A percentile compares a stretch with the other conserved stretches of the same genome.
phyloP scores from a whole-genome alignment of 2,888 invertebrate genomes.

The Melinopterus prodromus region DNA sequence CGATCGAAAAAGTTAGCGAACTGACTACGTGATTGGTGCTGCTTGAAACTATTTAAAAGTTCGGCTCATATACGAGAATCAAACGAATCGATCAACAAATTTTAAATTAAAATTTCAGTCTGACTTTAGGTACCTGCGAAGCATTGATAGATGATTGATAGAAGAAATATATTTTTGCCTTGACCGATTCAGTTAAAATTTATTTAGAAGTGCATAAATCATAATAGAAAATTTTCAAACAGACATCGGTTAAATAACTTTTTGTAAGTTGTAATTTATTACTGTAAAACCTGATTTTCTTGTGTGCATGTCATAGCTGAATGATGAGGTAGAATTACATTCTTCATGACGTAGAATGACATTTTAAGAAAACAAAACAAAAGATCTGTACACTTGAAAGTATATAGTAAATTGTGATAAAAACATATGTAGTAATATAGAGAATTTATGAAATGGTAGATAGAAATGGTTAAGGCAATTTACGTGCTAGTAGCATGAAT shows the following conservation, averaged over 20 bases:
- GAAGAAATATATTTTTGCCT: background rate
- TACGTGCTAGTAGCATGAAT: background rate
- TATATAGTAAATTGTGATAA: background rate
- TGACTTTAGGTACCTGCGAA: background rate
- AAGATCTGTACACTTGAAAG: background rate
- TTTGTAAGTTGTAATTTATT: too few relatives aligned
- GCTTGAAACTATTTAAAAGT: background rate
- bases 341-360: too few relatives aligned
- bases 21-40: background rate
- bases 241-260: too few relatives aligned
- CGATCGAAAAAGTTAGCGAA: background rate
- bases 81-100: background rate
- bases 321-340: too few relatives aligned
- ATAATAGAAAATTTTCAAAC: too few relatives aligned
- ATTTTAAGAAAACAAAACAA: too few relatives aligned
- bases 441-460: background rate
- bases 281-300: too few relatives aligned
- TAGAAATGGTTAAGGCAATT: background rate
- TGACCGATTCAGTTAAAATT: too few relatives aligned
- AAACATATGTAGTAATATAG: background rate
- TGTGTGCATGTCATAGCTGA: too few relatives aligned
- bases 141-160: background rate
- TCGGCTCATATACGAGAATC: background rate
- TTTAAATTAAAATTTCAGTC: background rate
- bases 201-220: too few relatives aligned